A percentile compares a stretch with the other conserved stretches of the same genome.
phyloP scores from a whole-genome alignment of 1,140 invertebrate species.

The Drosophila dunni region DNA sequence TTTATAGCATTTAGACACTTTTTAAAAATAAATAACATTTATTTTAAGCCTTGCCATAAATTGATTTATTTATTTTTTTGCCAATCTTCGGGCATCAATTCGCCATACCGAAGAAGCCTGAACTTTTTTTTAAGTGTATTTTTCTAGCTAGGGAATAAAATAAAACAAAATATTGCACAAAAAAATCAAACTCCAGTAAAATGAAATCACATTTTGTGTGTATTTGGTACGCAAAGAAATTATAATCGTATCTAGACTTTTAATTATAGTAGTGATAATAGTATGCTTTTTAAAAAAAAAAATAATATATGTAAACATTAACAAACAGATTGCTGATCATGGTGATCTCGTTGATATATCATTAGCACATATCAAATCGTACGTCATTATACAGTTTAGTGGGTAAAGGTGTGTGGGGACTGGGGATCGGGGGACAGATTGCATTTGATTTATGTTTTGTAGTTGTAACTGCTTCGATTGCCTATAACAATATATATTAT shows the following conservation, averaged over 20 bases:
- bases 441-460: not conserved
- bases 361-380: slow-evolving; percentile 37
- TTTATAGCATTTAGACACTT: too few relatives aligned
- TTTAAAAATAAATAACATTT: too few relatives aligned
- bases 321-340: slow-evolving; percentile 67
- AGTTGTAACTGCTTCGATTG: slow-evolving; percentile 20
- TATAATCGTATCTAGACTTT: slow-evolving; percentile 56
- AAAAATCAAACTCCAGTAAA: slow-evolving; percentile 32
- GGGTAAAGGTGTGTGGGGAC: slow-evolving; percentile 1
- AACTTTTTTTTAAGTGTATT: not conserved
- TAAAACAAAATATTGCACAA: slow-evolving; percentile 4
- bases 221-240: slow-evolving; percentile 79
- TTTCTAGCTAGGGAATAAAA: slow-evolving; percentile 23
- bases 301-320: slow-evolving; percentile 54
- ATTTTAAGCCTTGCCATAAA: too few relatives aligned
- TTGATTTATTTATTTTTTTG: too few relatives aligned
- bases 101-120: too few relatives aligned
- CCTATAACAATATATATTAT: slow-evolving; percentile 48
- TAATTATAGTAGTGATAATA: slow-evolving; percentile 61
- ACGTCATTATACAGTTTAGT: slow-evolving; percentile 37
- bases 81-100: too few relatives aligned
- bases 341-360: slow-evolving; percentile 14
- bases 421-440: slow-evolving; percentile 15
- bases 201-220: slow-evolving; percentile 75
- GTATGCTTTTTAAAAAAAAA: slow-evolving; percentile 52